These are phyloP conservation scores for Drosophila busckii DNA, from an alignment of 1,140 invertebrate species.

Conservation along the genomic window DNA sequence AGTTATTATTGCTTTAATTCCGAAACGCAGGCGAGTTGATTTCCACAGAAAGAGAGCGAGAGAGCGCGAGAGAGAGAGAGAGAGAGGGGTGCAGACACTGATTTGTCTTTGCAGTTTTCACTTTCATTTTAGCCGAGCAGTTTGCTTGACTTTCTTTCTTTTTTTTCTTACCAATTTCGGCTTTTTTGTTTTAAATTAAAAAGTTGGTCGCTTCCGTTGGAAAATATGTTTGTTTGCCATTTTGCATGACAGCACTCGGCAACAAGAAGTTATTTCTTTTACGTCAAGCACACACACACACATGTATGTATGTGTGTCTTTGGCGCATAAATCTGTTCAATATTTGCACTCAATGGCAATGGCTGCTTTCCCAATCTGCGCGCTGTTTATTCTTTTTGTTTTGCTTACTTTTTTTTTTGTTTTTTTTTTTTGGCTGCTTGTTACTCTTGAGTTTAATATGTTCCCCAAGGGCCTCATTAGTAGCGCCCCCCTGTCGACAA, in stretches of 20 bases:
- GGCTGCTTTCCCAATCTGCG: conserved; percentile 7
- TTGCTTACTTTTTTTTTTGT: conserved; percentile 1
- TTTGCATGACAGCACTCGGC: conserved; percentile 14
- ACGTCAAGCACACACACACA: not conserved
- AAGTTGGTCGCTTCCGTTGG: conserved; percentile 44
- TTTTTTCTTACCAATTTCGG: conserved; percentile 19
- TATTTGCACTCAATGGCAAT: conserved; percentile 14
- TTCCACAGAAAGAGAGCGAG: conserved; percentile 22
- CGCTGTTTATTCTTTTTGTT: not conserved
- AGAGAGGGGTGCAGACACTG: conserved; percentile 26
- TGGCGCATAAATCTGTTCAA: conserved; percentile 23
- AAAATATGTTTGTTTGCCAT: conserved; percentile 10
- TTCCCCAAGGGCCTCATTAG: conserved; percentile 74
- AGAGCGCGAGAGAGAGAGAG: too few relatives aligned
- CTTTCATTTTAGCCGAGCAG: too few relatives aligned
- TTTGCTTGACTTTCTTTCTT: conserved; percentile 1
- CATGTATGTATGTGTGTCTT: conserved; percentile 9
- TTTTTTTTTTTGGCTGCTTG: conserved; percentile 2
- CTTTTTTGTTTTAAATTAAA: conserved; percentile 63
- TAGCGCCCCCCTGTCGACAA: conserved; percentile 52
- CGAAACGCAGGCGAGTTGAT: conserved; percentile 57
- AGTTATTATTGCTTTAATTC: conserved; percentile 77
- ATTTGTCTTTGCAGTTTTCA: conserved; percentile 27
- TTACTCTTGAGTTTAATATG: conserved; percentile 61
- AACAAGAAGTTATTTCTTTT: conserved; percentile 8